Evolutionary conservation across 2,888 invertebrate genomes (phyloP), one percentile per base, ranked within the genome.

Genomic region (Oscheius sp.): DNA sequence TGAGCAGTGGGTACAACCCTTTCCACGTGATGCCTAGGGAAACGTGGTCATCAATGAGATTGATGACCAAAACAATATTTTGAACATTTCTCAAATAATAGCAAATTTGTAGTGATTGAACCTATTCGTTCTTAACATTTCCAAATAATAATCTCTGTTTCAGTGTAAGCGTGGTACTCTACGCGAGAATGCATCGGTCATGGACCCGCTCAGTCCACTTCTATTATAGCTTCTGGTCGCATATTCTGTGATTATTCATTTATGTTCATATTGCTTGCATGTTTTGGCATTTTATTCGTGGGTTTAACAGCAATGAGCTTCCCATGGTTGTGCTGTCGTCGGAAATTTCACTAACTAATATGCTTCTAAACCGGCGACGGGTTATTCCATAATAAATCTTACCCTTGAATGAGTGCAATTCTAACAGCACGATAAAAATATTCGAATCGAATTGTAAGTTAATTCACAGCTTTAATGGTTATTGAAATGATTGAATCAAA

Each of bases 81-180:
- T 54, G 54, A 12, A 54, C 33, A 24, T 54, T 32, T 54, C 54
- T 12, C 54, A 54, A 22, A 32, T 54, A n/a, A 54, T 54, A 20
- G 54, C 54, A 12, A 32, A 54, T 54, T 32, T 54, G 22, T 54
- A 54, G 22, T n/a, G 14, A 14, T 17, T 22, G 49, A 14, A 14
- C 24, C 24, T 49, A 2, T 22, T 24, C 24, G 20, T 24, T 49
- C 17, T 17, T 49, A 49, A 49, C 49, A 4, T 9, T 17, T 24
- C 24, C 49, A 4, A 20, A 2, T 22, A 49, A 4, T 49, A 22
- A 49, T 14, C 49, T 17, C 3, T 9, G 22, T 17, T 49, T 49
- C 49, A 49, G 49, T 24, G 17, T 49, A 17, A 36, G 36, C 36
- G 36, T 36, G 36, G 36, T 14, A 9, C 36, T 36, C 36, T 36